These are phyloP conservation scores for Lasiommata megera DNA, from an alignment of 2,888 invertebrate genomes.

Conservation along the genomic window DNA sequence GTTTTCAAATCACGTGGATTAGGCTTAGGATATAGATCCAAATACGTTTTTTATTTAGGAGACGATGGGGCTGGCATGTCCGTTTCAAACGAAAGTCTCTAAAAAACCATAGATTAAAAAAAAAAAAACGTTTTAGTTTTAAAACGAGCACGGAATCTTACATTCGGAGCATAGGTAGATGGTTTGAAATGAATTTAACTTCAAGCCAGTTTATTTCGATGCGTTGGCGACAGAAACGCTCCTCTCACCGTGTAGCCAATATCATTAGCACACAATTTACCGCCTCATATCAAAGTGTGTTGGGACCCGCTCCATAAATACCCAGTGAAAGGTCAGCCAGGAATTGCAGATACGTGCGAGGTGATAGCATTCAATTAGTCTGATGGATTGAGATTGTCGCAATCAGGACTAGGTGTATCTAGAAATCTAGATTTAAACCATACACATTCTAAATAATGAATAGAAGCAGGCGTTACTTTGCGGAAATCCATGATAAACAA, in stretches of 20 bases:
- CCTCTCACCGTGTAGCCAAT: conserved; percentile 10
- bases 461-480: too few relatives aligned
- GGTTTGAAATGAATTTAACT: background rate
- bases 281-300: conserved; percentile 50
- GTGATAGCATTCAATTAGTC: conserved; percentile 31
- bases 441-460: too few relatives aligned
- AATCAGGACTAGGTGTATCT: conserved; percentile 5
- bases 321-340: conserved; percentile 39
- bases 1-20: too few relatives aligned
- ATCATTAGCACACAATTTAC: conserved; percentile 27
- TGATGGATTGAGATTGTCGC: conserved; percentile 11
- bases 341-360: conserved; percentile 20
- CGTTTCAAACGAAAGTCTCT: too few relatives aligned
- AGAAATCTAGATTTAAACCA: background rate
- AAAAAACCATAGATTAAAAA: too few relatives aligned
- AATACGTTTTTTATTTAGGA: too few relatives aligned
- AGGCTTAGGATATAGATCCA: too few relatives aligned
- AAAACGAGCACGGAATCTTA: too few relatives aligned
- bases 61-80: too few relatives aligned
- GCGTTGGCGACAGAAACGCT: conserved; percentile 4
- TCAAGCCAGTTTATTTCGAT: conserved; percentile 7
- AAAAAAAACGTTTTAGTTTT: too few relatives aligned
- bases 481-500: too few relatives aligned
- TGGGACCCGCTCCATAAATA: conserved; percentile 49
- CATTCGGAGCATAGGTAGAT: too few relatives aligned